Base-by-base conservation (phyloP, 2,113 vertebrate species). In the Todiramphus chloris region DNA sequence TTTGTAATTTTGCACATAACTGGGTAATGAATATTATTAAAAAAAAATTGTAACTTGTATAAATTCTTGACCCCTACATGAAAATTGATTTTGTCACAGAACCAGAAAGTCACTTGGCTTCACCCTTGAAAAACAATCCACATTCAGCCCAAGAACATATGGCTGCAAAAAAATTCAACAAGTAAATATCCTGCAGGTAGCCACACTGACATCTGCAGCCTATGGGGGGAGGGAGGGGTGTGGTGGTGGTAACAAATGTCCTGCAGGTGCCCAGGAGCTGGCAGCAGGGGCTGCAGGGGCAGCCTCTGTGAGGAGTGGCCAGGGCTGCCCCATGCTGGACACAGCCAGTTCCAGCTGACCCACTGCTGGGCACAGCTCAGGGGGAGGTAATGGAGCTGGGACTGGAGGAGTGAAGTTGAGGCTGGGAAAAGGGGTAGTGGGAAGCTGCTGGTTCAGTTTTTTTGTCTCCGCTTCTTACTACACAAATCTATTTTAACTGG, bases 291-390 rank as follows among this genome's bases (percentile, higher is more conserved):
- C 27, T 30, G 53, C 53, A 55, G 27, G 53, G 24, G 53, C 27
- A 27, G 28, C 9, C 28, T 55, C 53, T 30, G 16, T 55, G 28
- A 55, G 53, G 16, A 55, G 53, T 5, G 4, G 53, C 53, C 25
- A 5, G 53, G 53, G 53, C 16, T 55, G 16, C 27, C 51, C 51
- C 15, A 11, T 2, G 67, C 50, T 0, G 3, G 50, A n/a, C 43
- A 43, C 35, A 31, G 39, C 8, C 11, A 0, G 39, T 3, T 70
- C 27, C 17, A 11, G 5, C 63, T 2, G 3, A 4, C n/a, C 12
- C 76, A 6, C 6, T 0, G 0, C 41, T 56, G 35, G 59, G 12
- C 51, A 51, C 0, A 0, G 59, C 7, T 35, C 4, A 2, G 9
- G 4, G 11, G 8, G 16, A 33, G 60, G 23, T 2, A 39, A 33